Evolutionary conservation across 1,140 invertebrate genomes (phyloP), one percentile per base, ranked within the genome.

Genomic region (Zaprionus nigranus): DNA sequence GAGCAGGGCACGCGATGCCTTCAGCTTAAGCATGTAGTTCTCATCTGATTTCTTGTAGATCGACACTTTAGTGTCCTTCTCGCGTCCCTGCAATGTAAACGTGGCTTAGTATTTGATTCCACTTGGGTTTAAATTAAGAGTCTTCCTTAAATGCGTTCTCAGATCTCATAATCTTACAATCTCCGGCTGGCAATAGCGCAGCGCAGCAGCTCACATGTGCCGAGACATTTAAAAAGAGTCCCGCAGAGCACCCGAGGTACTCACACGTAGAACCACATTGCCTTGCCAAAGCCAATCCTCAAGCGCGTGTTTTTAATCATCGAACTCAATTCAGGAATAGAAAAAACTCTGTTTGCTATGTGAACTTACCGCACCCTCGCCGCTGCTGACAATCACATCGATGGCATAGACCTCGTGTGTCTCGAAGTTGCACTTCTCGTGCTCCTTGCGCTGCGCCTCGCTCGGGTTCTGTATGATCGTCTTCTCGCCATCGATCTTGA

Each of bases 21-120:
- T 99, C 93, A 99, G 94, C 94, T 99, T 99, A 62, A 99, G 94
- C 93, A 97, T 97, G 94, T 99, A 99, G 65, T 97, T 96, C 93
- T 99, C 97, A 87, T 99, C 98, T 74, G 98, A 99, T 95, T 99
- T 99, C 94, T 99, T 99, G 93, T 98, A 99, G 87, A 99, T 97
- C 49, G 99, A 99, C 46, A 99, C 98, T 90, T 98, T 95, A 15
- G 98, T 97, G 82, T 99, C 97, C 93, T 96, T 95, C 93, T 99
- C 98, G 90, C 96, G 96, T 34, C 97, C 97, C 94, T 96, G 82
- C 4, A 87, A 86, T 4, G 24, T 46, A 36, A 11, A 7, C 1
- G 26, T 36, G 7, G 3, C 4, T 88, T 76, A 85, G 54, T 46
- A 69, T 53, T 26, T 11, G 30, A 6, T 13, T 20, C 15, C 1